Evolutionary conservation across 2,113 vertebrate genomes (phyloP).

Genomic region (Corythaeola cristata): DNA sequence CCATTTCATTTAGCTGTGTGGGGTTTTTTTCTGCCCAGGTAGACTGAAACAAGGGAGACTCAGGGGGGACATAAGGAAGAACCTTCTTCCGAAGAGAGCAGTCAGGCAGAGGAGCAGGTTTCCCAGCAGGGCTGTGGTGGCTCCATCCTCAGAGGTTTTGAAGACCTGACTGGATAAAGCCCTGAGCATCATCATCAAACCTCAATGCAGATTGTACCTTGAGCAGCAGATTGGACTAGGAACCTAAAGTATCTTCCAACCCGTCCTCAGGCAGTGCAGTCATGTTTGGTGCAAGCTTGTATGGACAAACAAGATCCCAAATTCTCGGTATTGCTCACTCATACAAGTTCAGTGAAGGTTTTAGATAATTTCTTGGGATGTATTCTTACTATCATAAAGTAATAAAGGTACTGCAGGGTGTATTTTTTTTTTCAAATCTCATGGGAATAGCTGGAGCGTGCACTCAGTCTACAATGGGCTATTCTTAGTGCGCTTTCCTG

Average conservation of each 20-base stretch:
- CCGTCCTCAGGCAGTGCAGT: background rate
- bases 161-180: background rate
- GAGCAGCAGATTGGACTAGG: background rate
- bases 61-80: background rate
- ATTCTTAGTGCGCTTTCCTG: background rate
- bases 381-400: background rate
- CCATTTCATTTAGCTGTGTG: background rate
- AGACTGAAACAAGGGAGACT: background rate
- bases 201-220: background rate
- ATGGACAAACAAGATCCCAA: background rate
- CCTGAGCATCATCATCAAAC: background rate
- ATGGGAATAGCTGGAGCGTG: background rate
- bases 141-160: background rate
- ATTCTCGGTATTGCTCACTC: background rate
- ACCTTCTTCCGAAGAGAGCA: background rate
- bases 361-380: background rate
- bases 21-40: background rate
- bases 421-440: background rate
- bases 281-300: background rate
- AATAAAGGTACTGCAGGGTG: background rate
- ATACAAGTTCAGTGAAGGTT: background rate
- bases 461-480: background rate
- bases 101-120: background rate
- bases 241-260: background rate
- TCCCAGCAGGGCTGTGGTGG: background rate